These are phyloP conservation scores for Caenorhabditis inopinata DNA, from an alignment of 1,140 invertebrate genomes.

Conservation along the genomic window DNA sequence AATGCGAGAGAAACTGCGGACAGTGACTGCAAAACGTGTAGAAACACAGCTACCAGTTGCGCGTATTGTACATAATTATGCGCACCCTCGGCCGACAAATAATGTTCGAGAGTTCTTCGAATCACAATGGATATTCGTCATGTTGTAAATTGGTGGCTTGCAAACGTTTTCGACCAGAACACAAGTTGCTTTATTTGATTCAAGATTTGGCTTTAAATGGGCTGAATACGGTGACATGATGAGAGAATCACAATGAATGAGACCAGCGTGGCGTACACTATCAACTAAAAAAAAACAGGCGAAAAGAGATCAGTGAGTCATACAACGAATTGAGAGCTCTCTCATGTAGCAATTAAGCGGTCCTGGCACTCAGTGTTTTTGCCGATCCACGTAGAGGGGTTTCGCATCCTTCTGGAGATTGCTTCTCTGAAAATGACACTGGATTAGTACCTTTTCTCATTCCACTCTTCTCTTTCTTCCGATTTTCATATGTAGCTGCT, in stretches of 20 bases:
- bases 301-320: background rate
- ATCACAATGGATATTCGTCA: slow-evolving; percentile 24
- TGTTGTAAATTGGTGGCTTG: background rate
- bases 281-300: slow-evolving; percentile 26
- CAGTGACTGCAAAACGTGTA: background rate
- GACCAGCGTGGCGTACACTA: slow-evolving; percentile 23
- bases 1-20: background rate
- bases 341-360: background rate
- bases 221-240: too few relatives aligned
- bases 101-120: slow-evolving; percentile 22
- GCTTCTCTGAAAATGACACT: background rate
- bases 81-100: background rate
- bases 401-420: slow-evolving; percentile 12
- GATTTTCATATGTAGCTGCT: too few relatives aligned
- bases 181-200: too few relatives aligned
- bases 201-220: too few relatives aligned
- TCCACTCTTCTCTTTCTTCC: too few relatives aligned
- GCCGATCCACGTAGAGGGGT: slow-evolving; percentile 11
- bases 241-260: slow-evolving; percentile 19
- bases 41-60: slow-evolving; percentile 21
- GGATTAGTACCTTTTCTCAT: too few relatives aligned
- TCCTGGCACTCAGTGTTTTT: background rate
- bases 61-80: slow-evolving; percentile 16
- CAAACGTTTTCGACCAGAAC: too few relatives aligned
- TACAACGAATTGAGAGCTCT: background rate